A percentile compares a stretch with the other conserved stretches of the same genome.
phyloP scores from a whole-genome alignment of 2,113 vertebrate species.

The Theristicus caerulescens region DNA sequence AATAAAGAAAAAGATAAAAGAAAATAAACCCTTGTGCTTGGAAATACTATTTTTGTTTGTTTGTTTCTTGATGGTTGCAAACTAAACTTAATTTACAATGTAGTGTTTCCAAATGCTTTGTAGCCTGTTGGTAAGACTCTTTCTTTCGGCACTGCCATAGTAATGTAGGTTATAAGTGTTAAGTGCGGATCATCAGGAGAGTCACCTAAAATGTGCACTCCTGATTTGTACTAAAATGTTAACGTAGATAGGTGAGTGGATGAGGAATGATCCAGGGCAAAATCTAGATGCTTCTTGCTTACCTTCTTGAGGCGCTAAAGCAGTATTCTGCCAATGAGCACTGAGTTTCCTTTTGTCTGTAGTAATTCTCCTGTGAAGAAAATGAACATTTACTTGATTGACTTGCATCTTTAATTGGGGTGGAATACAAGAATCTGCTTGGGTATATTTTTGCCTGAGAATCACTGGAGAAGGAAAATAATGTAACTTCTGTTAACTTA shows the following conservation, averaged over 20 bases:
- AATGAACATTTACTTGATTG: not conserved
- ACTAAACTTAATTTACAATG: not conserved
- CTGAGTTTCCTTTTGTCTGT: not conserved
- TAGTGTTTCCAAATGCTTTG: not conserved
- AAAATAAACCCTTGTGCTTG: not conserved
- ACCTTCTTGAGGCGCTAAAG: not conserved
- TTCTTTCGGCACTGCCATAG: not conserved
- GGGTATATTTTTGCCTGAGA: not conserved
- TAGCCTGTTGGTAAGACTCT: not conserved
- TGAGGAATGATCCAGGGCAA: not conserved
- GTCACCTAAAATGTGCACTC: not conserved
- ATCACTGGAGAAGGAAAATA: not conserved
- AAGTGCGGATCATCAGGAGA: not conserved
- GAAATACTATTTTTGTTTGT: not conserved
- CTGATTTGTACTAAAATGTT: not conserved
- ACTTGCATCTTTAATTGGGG: not conserved
- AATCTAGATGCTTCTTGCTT: not conserved
- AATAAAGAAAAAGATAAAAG: not conserved
- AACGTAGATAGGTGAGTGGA: not conserved
- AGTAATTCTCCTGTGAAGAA: not conserved
- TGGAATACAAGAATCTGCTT: not conserved
- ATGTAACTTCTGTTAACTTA: not conserved
- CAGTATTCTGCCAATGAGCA: not conserved
- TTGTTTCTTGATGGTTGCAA: not conserved
- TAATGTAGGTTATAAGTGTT: not conserved